These are phyloP conservation scores for Copidosoma aretas DNA, from an alignment of 2,888 invertebrate genomes.

Conservation along the genomic window DNA sequence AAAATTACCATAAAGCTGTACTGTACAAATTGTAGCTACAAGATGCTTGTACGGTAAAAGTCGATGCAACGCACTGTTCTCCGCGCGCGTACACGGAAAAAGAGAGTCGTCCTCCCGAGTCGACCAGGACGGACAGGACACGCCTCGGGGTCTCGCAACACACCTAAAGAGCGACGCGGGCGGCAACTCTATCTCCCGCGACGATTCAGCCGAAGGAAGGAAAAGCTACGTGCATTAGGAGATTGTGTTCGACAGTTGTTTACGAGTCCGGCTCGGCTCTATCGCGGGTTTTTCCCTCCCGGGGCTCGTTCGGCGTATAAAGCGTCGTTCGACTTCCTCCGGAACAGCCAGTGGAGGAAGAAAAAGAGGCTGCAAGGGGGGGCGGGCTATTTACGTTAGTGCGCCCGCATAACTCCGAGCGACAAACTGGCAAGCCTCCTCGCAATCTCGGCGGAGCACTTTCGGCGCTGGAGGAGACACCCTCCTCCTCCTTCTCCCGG, in stretches of 20 bases:
- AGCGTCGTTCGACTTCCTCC: not conserved
- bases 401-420: constrained; percentile 53
- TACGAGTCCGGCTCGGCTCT: constrained; percentile 48
- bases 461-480: constrained; percentile 39
- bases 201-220: constrained; percentile 47
- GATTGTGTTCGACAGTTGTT: constrained; percentile 62
- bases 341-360: constrained; percentile 12
- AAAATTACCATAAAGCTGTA: too few species aligned
- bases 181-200: constrained; percentile 22
- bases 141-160: constrained; percentile 12
- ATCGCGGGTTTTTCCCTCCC: constrained; percentile 24
- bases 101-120: too few species aligned
- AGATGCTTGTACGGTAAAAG: too few species aligned
- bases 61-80: too few species aligned
- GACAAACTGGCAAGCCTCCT: constrained; percentile 52
- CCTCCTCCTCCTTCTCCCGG: constrained; percentile 22
- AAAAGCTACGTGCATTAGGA: constrained; percentile 59
- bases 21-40: too few species aligned
- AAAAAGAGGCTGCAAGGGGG: constrained; percentile 6
- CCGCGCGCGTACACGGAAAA: too few species aligned
- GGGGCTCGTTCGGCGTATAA: constrained; percentile 5
- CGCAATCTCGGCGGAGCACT: constrained; percentile 50
- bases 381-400: constrained; percentile 53
- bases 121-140: constrained; percentile 16
- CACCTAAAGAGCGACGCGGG: too few species aligned